A percentile compares a stretch with the other conserved stretches of the same genome.
phyloP scores from a whole-genome alignment of 2,888 invertebrate species.

The Thysanoteuthis rhombus region DNA sequence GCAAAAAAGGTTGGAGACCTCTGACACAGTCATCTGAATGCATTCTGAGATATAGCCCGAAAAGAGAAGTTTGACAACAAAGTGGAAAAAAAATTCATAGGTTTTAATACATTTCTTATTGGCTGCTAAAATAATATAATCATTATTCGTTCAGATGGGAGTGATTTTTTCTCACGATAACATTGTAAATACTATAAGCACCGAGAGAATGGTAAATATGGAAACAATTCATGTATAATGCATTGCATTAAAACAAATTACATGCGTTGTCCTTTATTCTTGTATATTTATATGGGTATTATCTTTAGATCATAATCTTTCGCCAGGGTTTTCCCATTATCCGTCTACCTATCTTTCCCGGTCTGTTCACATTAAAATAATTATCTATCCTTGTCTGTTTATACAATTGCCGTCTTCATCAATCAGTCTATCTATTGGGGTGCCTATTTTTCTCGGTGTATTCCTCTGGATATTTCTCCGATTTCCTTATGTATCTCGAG shows the following conservation, averaged over 20 bases:
- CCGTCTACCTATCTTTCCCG: neutral
- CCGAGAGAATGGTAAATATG: neutral
- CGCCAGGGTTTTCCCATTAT: neutral
- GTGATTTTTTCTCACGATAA: neutral
- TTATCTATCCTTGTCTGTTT: too few relatives aligned
- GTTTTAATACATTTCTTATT: neutral
- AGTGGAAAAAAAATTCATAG: too few relatives aligned
- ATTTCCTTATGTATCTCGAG: too few relatives aligned
- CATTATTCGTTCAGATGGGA: neutral
- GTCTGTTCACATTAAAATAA: too few relatives aligned
- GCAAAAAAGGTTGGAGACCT: too few relatives aligned
- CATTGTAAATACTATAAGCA: neutral
- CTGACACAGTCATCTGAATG: neutral
- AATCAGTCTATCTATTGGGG: too few relatives aligned
- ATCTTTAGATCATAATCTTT: neutral
- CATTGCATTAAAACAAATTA: neutral
- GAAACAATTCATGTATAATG: neutral
- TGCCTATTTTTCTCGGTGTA: too few relatives aligned
- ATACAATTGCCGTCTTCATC: too few relatives aligned
- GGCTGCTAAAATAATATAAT: neutral
- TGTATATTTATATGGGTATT: neutral
- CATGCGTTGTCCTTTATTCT: neutral
- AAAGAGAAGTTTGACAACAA: too few relatives aligned
- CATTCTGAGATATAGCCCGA: neutral
- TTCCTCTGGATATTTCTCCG: too few relatives aligned